A percentile compares a stretch with the other conserved stretches of the same genome.
phyloP scores from a whole-genome alignment of 1,140 invertebrate species.

The Zaprionus ornatus region DNA sequence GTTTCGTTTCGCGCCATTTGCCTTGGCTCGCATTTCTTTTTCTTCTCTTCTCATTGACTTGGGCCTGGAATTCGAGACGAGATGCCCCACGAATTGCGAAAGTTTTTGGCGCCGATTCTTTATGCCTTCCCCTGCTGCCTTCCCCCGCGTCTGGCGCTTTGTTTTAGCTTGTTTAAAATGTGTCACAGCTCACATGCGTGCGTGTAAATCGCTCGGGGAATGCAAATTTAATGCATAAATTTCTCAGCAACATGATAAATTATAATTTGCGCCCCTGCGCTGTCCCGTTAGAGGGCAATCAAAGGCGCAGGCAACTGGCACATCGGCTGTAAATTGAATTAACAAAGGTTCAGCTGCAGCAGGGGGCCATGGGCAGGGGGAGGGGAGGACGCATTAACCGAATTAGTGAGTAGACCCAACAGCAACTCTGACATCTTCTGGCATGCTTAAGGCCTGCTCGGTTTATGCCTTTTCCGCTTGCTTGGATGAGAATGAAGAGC shows the following conservation, averaged over 20 bases:
- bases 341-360: constrained; percentile 21
- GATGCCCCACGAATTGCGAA: constrained; percentile 36
- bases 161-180: constrained; percentile 18
- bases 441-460: constrained; percentile 10
- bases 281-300: constrained; percentile 37
- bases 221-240: constrained; percentile 53
- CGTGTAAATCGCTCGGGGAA: constrained; percentile 36
- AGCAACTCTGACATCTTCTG: constrained; percentile 5
- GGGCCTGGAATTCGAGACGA: constrained; percentile 26
- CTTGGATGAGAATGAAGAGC: constrained; percentile 37
- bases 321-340: constrained; percentile 69
- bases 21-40: constrained; percentile 20
- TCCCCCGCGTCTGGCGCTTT: not conserved
- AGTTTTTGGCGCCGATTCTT: constrained; percentile 51
- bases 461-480: constrained; percentile 57
- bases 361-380: not conserved
- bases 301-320: constrained; percentile 28
- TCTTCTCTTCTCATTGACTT: not conserved
- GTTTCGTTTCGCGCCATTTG: constrained; percentile 47
- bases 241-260: constrained; percentile 41
- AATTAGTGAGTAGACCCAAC: constrained; percentile 28
- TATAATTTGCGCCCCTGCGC: constrained; percentile 30
- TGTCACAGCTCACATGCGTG: constrained; percentile 42
- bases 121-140: not conserved
- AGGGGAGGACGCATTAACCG: constrained; percentile 24